Evolutionary conservation across 2,888 invertebrate species (phyloP).

Genomic region (Parascotia fuliginaria): DNA sequence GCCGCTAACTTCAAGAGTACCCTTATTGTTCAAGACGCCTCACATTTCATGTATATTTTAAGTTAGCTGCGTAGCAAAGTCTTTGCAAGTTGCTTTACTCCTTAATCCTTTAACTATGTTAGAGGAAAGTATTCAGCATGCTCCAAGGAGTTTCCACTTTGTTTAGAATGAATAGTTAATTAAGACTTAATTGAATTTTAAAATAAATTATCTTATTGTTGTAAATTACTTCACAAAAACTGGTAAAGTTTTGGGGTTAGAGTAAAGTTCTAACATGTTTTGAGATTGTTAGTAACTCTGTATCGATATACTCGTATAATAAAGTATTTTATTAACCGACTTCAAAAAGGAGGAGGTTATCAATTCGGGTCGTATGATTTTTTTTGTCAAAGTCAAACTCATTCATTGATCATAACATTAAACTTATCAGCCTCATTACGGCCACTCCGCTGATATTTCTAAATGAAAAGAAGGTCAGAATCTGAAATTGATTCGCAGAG

Average conservation of each 20-base stretch:
- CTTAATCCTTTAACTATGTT: conserved; percentile 73
- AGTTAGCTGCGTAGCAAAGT: conserved; percentile 56
- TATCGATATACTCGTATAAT: no score
- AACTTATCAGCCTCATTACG: no score
- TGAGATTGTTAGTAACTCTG: no score
- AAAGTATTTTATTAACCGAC: no score
- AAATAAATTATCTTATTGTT: conserved; percentile 47
- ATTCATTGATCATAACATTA: no score
- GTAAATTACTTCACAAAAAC: conserved; percentile 40
- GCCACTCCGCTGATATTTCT: no score
- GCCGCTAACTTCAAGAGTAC: conserved; percentile 51
- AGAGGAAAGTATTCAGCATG: conserved; percentile 66
- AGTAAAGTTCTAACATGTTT: no score
- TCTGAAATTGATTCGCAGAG: no score
- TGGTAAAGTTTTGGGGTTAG: conserved; percentile 13
- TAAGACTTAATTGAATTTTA: conserved; percentile 64
- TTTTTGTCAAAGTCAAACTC: no score
- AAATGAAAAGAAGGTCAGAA: no score
- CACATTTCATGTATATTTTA: conserved; percentile 71
- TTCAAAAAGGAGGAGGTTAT: no score
- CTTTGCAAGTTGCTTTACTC: conserved; percentile 57
- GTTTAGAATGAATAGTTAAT: conserved; percentile 69
- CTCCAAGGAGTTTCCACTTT: conserved; percentile 58
- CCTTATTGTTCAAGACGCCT: conserved; percentile 64
- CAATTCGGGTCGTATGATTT: no score